A percentile compares a stretch with the other conserved stretches of the same genome.
Conservation (phyloP, 2,113 vertebrate genomes). For the Rallus limicola region DNA sequence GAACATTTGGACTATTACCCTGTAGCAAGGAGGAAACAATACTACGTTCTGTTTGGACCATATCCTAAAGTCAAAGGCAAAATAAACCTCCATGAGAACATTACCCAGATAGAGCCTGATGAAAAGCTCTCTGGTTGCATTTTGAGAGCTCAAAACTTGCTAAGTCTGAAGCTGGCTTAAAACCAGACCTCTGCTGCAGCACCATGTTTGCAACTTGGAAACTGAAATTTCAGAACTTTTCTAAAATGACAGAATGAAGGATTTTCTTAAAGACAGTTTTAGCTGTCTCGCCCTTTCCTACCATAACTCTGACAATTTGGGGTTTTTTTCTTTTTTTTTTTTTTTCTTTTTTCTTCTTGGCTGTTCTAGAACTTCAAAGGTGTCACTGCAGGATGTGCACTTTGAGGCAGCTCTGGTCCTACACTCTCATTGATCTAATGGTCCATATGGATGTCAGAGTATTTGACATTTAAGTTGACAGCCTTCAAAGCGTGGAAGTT, state of each 20-base stretch:
- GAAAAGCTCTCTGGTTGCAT: background rate
- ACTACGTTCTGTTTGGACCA: background rate
- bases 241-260: conserved; percentile 41
- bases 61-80: background rate
- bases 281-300: conserved; percentile 35
- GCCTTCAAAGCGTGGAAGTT: conserved; percentile 39
- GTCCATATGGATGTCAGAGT: conserved; percentile 60
- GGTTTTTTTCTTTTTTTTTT: background rate
- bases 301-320: conserved; percentile 26
- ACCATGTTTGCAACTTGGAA: background rate
- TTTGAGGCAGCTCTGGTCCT: conserved; percentile 56
- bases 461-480: conserved; percentile 62
- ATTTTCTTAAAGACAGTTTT: conserved; percentile 5
- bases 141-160: background rate
- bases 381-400: conserved; percentile 47
- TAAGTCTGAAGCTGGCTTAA: background rate
- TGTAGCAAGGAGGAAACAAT: background rate
- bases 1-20: background rate
- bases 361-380: conserved; percentile 33
- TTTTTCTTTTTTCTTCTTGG: background rate
- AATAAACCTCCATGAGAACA: background rate
- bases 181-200: conserved; percentile 5
- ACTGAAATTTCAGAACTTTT: conserved; percentile 13
- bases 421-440: conserved; percentile 51
- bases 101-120: background rate